These are phyloP conservation scores for Caenorhabditis sp. DNA, from an alignment of 2,888 invertebrate genomes.

Conservation along the genomic window DNA sequence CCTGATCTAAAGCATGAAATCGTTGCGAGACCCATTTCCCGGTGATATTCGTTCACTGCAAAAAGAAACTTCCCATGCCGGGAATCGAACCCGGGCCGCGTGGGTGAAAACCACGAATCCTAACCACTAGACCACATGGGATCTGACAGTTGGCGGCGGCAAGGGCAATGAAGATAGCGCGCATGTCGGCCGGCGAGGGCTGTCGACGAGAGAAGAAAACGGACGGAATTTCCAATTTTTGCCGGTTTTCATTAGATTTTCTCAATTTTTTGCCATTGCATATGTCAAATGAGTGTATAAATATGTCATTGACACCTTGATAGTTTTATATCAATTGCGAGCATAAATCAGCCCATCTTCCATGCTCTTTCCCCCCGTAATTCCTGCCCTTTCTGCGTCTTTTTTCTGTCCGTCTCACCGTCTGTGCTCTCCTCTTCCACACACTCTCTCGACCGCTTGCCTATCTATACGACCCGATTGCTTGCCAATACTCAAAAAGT, in stretches of 20 bases:
- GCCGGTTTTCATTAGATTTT: too few species aligned
- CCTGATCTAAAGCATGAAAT: too few species aligned
- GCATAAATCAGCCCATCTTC: constrained; percentile 6
- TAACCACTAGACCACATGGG: constrained; percentile 64
- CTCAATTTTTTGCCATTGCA: too few species aligned
- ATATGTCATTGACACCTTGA: not conserved
- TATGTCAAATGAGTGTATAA: too few species aligned
- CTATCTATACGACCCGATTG: not conserved
- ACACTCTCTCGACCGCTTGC: constrained; percentile 12
- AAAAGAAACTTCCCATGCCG: constrained; percentile 80
- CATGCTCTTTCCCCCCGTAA: constrained; percentile 6
- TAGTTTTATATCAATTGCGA: too few species aligned
- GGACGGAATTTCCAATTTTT: too few species aligned
- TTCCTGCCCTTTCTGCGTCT: not conserved
- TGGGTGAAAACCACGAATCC: constrained; percentile 78
- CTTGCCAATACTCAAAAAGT: not conserved
- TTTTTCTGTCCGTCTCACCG: not conserved
- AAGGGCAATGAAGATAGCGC: not conserved
- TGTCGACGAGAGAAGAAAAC: not conserved
- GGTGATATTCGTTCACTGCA: too few species aligned
- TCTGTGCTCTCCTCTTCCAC: constrained; percentile 5
- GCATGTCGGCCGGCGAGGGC: not conserved
- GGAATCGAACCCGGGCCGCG: constrained; percentile 83
- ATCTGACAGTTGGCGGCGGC: not conserved
- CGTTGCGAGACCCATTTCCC: too few species aligned